A percentile compares a stretch with the other conserved stretches of the same genome.
phyloP scores from a whole-genome alignment of 2,113 vertebrate species.

The Xenotilapia leptura region DNA sequence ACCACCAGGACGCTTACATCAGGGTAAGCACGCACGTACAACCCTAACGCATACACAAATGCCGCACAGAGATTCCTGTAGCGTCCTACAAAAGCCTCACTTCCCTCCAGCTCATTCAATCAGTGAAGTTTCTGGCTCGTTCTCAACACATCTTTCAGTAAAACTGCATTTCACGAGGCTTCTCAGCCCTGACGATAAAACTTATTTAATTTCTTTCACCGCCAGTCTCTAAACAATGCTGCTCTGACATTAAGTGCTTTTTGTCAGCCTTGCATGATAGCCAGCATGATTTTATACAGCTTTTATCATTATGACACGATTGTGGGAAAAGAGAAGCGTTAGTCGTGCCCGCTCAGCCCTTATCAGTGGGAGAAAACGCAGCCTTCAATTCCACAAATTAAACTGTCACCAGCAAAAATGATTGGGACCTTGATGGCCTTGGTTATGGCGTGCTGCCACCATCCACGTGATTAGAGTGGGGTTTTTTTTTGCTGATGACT shows the following conservation, averaged over 20 bases:
- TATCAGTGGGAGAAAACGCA: neutral
- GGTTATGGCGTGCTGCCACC: neutral
- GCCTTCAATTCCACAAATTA: slow-evolving; percentile 36
- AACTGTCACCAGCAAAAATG: slow-evolving; percentile 26
- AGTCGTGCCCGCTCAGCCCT: neutral
- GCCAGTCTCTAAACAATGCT: neutral
- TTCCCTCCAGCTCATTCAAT: neutral
- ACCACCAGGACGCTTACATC: slow-evolving; percentile 94
- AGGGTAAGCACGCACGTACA: slow-evolving; percentile 75
- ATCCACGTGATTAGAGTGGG: slow-evolving; percentile 4
- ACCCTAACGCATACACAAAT: neutral
- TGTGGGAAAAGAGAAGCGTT: neutral
- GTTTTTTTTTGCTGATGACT: neutral
- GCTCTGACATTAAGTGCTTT: neutral
- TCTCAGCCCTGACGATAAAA: neutral
- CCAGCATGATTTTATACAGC: neutral
- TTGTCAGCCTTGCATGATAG: neutral
- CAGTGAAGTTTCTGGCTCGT: neutral
- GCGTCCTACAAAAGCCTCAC: neutral
- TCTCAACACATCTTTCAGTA: neutral
- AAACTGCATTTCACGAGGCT: neutral
- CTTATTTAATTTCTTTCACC: neutral
- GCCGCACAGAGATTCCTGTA: neutral
- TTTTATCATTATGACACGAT: neutral
- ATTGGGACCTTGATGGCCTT: slow-evolving; percentile 24